phyloP scores from a whole-genome alignment of 2,113 vertebrate species.

The Centropus unirufus region DNA sequence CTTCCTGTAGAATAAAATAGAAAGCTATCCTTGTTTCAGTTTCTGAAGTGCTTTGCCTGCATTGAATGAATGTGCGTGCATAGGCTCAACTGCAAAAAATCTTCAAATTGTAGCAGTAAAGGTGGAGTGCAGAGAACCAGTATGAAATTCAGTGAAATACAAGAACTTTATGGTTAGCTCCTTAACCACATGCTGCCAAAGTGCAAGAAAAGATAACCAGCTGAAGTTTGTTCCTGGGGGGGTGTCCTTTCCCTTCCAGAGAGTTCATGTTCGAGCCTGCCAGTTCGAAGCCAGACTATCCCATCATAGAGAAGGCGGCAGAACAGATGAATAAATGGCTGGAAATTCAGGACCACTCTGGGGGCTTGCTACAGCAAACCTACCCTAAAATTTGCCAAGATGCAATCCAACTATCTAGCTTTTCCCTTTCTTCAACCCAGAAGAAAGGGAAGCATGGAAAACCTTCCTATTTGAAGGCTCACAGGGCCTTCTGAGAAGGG shows the following conservation, averaged over 20 bases:
- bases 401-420: background rate
- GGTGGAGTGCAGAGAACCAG: background rate
- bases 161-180: background rate
- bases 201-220: background rate
- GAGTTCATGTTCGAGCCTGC: background rate
- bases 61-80: background rate
- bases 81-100: background rate
- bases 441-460: background rate
- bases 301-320: accelerated
- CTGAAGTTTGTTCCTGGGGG: background rate
- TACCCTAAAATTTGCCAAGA: background rate
- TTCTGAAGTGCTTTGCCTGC: background rate
- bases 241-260: background rate
- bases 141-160: slow-evolving; percentile 1
- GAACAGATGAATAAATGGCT: background rate
- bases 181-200: background rate
- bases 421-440: background rate
- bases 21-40: background rate
- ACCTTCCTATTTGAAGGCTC: background rate
- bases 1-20: background rate
- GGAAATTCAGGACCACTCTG: background rate
- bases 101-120: background rate
- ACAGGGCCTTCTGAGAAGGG: no score
- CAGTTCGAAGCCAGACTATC: background rate
- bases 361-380: background rate